Conservation (phyloP, 2,113 vertebrate genomes). For the Hippocampus barbouri region DNA sequence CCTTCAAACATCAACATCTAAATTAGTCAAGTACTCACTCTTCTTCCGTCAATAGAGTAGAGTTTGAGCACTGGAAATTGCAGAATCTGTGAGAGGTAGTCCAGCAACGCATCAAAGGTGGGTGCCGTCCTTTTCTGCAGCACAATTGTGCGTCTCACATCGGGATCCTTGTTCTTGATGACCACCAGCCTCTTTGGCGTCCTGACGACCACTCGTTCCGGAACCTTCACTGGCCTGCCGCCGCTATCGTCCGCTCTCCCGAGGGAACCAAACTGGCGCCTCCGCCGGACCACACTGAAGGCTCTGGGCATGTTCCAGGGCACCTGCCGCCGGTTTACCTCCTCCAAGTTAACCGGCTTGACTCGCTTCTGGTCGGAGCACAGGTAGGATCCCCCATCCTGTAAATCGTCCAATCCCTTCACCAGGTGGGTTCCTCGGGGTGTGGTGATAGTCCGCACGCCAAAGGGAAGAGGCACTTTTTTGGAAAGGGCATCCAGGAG, state of each 20-base stretch:
- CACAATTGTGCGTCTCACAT: conserved; percentile 65
- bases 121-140: conserved; percentile 79
- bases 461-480: conserved; percentile 90
- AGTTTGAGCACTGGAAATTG: conserved; percentile 84
- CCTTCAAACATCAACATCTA: not conserved
- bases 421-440: conserved; percentile 81
- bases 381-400: conserved; percentile 89
- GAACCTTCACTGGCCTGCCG: conserved; percentile 49
- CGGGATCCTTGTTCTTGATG: conserved; percentile 83
- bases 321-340: conserved; percentile 74
- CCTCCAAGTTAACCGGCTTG: conserved; percentile 85
- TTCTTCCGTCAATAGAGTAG: conserved; percentile 83
- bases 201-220: conserved; percentile 54
- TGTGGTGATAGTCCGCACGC: conserved; percentile 93
- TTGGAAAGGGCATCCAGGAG: conserved; percentile 87
- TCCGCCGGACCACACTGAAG: conserved; percentile 50
- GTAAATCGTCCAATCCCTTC: conserved; percentile 80
- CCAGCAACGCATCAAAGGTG: conserved; percentile 84
- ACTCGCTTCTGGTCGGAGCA: conserved; percentile 87
- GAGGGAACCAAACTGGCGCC: conserved; percentile 27
- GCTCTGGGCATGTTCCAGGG: conserved; percentile 86
- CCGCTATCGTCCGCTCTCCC: conserved; percentile 49
- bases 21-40: conserved; percentile 73
- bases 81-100: conserved; percentile 82
- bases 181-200: conserved; percentile 81